These are phyloP conservation scores for Butorides virescens DNA, from an alignment of 2,113 vertebrate species.

Conservation along the genomic window DNA sequence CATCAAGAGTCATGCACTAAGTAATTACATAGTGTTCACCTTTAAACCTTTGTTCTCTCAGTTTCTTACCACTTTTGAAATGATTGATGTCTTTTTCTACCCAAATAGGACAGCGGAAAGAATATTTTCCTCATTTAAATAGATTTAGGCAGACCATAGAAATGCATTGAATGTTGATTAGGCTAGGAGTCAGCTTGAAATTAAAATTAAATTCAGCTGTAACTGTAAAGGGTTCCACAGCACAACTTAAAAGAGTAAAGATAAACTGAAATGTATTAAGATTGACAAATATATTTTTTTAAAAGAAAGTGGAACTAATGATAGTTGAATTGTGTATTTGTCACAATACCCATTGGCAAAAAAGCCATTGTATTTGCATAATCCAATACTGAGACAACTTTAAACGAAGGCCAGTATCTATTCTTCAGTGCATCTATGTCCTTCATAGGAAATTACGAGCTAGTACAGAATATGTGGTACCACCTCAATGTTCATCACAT, in stretches of 20 bases:
- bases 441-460: not conserved
- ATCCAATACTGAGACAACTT: not conserved
- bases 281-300: not conserved
- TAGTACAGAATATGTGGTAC: not conserved
- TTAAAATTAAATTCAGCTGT: constrained; percentile 2
- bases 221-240: not conserved
- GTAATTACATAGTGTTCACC: not conserved
- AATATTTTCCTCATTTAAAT: not conserved
- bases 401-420: not conserved
- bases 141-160: not conserved
- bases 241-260: not conserved
- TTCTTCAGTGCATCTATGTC: not conserved
- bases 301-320: constrained; percentile 2
- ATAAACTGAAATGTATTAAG: not conserved
- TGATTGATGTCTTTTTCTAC: not conserved
- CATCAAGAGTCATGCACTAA: not conserved
- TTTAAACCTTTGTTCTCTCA: not conserved
- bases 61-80: not conserved
- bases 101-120: constrained; percentile 13
- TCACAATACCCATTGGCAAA: not conserved
- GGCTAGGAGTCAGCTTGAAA: not conserved
- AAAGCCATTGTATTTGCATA: not conserved
- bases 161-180: not conserved
- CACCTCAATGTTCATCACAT: not conserved
- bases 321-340: not conserved